A percentile compares a stretch with the other conserved stretches of the same genome.
These are phyloP conservation scores for Moxostoma hubbsi DNA, from an alignment of 2,797 vertebrate species.

Conservation along the genomic window DNA sequence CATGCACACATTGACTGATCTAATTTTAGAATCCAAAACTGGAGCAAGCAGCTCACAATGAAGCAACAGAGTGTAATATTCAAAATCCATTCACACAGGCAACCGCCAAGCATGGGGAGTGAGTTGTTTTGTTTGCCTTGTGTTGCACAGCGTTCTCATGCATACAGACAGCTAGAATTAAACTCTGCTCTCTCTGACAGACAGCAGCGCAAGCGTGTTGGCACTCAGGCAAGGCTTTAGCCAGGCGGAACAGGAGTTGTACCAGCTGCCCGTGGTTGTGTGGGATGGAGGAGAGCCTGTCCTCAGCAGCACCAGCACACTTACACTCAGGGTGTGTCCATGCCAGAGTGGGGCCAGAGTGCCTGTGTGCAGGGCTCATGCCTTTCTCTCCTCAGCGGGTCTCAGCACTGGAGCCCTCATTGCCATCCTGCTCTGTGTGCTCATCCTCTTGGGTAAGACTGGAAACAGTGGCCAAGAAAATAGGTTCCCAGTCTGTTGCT, in stretches of 20 bases:
- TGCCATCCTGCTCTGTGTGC: conserved; percentile 89
- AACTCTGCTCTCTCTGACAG: conserved; percentile 67
- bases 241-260: conserved; percentile 80
- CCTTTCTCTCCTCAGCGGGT: conserved; percentile 89
- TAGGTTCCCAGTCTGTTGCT: no score
- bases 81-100: conserved; percentile 9
- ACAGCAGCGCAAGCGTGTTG: conserved; percentile 88
- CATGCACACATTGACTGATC: not conserved
- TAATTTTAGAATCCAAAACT: conserved; percentile 23
- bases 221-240: conserved; percentile 83
- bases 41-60: conserved; percentile 20
- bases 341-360: conserved; percentile 83
- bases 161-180: conserved; percentile 32
- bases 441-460: conserved; percentile 89
- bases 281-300: conserved; percentile 87
- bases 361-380: conserved; percentile 85
- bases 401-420: conserved; percentile 92
- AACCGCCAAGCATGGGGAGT: not conserved
- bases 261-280: conserved; percentile 86
- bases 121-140: conserved; percentile 29
- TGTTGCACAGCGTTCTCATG: conserved; percentile 15
- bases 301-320: conserved; percentile 89
- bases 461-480: not conserved
- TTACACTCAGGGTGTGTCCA: conserved; percentile 87
- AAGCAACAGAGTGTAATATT: conserved; percentile 26